phyloP scores from a whole-genome alignment of 1,140 invertebrate genomes.

The Trichonephila clavipes region DNA sequence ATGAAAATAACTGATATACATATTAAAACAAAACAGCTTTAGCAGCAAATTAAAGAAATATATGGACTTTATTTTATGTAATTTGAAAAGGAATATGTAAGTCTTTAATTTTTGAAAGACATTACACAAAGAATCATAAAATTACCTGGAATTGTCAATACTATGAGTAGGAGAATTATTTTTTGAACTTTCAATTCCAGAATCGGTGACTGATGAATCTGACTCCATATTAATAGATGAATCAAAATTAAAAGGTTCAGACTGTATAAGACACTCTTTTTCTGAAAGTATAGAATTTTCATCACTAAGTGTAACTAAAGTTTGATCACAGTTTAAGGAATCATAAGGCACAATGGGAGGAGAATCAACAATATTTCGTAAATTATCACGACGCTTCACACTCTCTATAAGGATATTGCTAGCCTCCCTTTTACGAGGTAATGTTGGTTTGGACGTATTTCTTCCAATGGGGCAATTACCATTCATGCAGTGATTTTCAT shows the following conservation, averaged over 20 bases:
- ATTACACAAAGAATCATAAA: background rate
- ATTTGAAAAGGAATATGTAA: too few species aligned
- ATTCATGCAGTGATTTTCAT: conserved; percentile 47
- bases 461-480: background rate
- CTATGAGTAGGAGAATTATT: conserved; percentile 44
- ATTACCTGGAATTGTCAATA: conserved; percentile 47
- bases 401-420: conserved; percentile 57
- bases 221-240: background rate
- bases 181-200: conserved; percentile 59
- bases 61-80: too few species aligned
- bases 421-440: conserved; percentile 56
- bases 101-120: background rate
- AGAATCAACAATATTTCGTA: conserved; percentile 16
- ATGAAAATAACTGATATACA: too few species aligned
- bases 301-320: background rate
- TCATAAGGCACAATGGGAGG: conserved; percentile 59
- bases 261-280: background rate
- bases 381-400: conserved; percentile 60
- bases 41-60: too few species aligned
- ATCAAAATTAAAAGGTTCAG: background rate
- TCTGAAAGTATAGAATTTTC: background rate
- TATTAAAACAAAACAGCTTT: too few species aligned
- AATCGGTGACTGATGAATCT: conserved; percentile 39
- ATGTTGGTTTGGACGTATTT: background rate
- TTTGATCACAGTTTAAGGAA: background rate